Evolutionary conservation across 2,113 vertebrate species (phyloP), one percentile per base, ranked within the genome.

Genomic region (Carassius auratus): DNA sequence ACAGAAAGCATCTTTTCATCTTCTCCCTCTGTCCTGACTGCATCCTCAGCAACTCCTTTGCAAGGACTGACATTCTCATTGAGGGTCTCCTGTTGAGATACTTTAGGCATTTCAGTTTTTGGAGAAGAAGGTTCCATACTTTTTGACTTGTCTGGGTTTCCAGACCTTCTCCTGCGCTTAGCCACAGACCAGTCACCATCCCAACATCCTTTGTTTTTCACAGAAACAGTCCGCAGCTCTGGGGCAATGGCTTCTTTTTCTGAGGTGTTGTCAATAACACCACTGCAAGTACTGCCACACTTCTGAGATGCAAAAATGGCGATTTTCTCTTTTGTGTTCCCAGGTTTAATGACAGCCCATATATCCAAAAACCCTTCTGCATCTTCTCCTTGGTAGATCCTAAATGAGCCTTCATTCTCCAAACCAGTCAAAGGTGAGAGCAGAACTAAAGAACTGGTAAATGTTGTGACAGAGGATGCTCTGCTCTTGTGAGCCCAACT

Each of bases 241-340:
- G 73, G 69, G 21, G 66, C 50, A 79, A 57, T 75, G 26, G 84
- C 74, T 90, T 91, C 0, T 83, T 85, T 89, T 91, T 93, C 30
- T 9, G 62, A 8, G 1, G 5, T 19, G 15, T 57, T 33, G 0
- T 83, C 19, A 81, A n/a, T 82, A 52, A 0, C n/a, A 0, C 23
- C 14, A 3, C 17, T 1, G 0, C 76, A 75, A 1, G 55, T 62
- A 0, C 61, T 82, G 68, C 91, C 85, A 71, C 93, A 94, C 59
- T 96, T 96, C 90, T 96, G 95, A 62, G 94, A 93, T 0, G 97
- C 95, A 3, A 99, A 99, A 91, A 99, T 96, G 0, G 97, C 97
- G 0, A 99, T 97, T 90, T 99, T 99, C 92, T 99, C 97, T 81
- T 97, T 96, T 0, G 98, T 99, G 23, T 99, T 97, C 62, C 98